Evolutionary conservation across 2,113 vertebrate genomes (phyloP), one percentile per base, ranked within the genome.

Genomic region (Theropithecus gelada): DNA sequence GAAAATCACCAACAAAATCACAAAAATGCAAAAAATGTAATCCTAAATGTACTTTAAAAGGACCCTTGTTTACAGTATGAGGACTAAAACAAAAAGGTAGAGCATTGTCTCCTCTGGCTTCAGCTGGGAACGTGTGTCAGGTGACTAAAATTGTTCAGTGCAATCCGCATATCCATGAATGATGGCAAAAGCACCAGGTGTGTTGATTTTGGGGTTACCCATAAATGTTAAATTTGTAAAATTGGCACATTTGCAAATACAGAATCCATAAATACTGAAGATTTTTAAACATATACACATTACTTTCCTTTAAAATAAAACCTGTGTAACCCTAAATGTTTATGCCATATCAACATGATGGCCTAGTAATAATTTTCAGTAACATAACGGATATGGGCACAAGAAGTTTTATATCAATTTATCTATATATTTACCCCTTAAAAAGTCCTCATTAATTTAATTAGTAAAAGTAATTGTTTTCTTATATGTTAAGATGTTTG

Each of bases 341-440:
- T n/a, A 52, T 52, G 27, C 20, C 14, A 76, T 25, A 52, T 79
- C 10, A 11, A 79, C 12, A n/a, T 79, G 5, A 32, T 75, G 0
- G 11, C 23, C 12, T 40, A 68, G 18, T 32, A 78, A 88, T 52
- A n/a, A 30, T 84, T 70, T 55, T 80, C 20, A 85, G 8, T 45
- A 79, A 83, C 7, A 5, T n/a, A 61, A 90, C 43, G 12, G 12
- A 18, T 79, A 66, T n/a, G 18, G n/a, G 32, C 23, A 59, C 2
- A 89, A 72, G 0, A 93, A 76, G 38, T 20, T 96, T 90, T 38
- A n/a, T 8, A 68, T 80, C 11, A 79, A 57, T 88, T 73, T 85
- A 32, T 23, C 35, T 18, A 38, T 86, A 57, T 52, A 4, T 78
- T 72, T 70, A 64, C 10, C 55, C 30, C 5, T 84, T 80, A 18